Base-by-base conservation (phyloP, 2,113 vertebrate species). In the Benitochromis conjunctus region DNA sequence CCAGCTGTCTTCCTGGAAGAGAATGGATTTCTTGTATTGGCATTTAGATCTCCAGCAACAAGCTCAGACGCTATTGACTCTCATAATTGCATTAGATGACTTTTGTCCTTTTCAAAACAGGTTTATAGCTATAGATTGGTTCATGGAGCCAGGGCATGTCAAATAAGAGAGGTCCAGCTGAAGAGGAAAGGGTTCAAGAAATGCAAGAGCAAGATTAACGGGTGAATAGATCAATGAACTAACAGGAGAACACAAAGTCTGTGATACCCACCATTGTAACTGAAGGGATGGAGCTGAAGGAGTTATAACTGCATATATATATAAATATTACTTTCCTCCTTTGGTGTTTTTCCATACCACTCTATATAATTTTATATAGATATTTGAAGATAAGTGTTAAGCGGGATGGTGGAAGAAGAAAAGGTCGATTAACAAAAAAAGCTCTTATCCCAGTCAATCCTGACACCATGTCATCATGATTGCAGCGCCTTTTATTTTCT, bases 1-100 rank as follows among this genome's bases (percentile, higher is more conserved):
- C 69, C 90, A 92, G 88, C 87, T 86, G 87, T 87, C 81, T 89
- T 82, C 84, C 79, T 74, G 80, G 71, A 89, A 87, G 55, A 91
- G 56, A 89, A 86, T 53, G 51, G 55, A 62, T 76, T 57, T 84
- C 64, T 84, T 82, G 56, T 84, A 58, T 77, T 64, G 91, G 80
- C 85, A 89, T 89, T 89, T 92, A 86, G 85, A 84, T 76, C 16
- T 79, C 69, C 54, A 82, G 90, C 79, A 89, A 89, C n/a, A 31
- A 34, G 43, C 60, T 81, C 54, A 64, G 86, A 85, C 81, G 82
- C 77, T 78, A 86, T 84, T 91, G 88, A 91, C 81, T 88, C 86
- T 58, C 71, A 90, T 90, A 89, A 92, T 90, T 86, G 26, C 83
- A 83, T 92, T 88, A 90, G 19, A 76, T 29, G 69, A 79, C 79